Percentiles rank a stretch among this genome's conserved stretches.
phyloP scores from a whole-genome alignment of 2,113 vertebrate genomes.

The Pungitius pungitius region DNA sequence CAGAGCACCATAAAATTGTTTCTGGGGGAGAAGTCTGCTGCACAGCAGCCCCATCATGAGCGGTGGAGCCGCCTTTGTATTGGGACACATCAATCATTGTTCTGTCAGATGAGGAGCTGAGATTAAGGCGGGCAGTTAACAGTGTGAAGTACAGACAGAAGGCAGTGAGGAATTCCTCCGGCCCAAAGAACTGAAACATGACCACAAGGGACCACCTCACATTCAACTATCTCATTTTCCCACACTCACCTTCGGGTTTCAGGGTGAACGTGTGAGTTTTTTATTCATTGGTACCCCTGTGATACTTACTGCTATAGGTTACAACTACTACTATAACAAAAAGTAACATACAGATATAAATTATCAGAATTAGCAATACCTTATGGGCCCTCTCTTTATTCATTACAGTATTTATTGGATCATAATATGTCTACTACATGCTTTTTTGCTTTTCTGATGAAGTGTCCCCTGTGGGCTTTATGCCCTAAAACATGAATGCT shows the following conservation, averaged over 20 bases:
- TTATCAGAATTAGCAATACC: background rate
- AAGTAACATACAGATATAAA: background rate
- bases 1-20: constrained; percentile 71
- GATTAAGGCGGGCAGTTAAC: constrained; percentile 47
- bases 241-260: background rate
- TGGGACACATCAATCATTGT: constrained; percentile 69
- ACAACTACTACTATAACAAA: background rate
- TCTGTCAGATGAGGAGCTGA: constrained; percentile 52
- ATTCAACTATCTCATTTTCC: background rate
- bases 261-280: background rate
- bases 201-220: background rate
- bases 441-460: background rate
- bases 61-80: constrained; percentile 45
- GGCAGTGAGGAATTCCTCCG: constrained; percentile 20
- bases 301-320: background rate
- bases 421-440: background rate
- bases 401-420: background rate
- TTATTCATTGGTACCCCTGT: background rate
- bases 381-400: background rate
- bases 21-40: constrained; percentile 40
- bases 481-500: constrained; percentile 14
- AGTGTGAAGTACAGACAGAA: constrained; percentile 37
- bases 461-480: constrained; percentile 2
- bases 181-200: background rate
- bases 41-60: constrained; percentile 42